Conservation (phyloP, 2,888 invertebrate species). For the Melangyna quadrimaculata region DNA sequence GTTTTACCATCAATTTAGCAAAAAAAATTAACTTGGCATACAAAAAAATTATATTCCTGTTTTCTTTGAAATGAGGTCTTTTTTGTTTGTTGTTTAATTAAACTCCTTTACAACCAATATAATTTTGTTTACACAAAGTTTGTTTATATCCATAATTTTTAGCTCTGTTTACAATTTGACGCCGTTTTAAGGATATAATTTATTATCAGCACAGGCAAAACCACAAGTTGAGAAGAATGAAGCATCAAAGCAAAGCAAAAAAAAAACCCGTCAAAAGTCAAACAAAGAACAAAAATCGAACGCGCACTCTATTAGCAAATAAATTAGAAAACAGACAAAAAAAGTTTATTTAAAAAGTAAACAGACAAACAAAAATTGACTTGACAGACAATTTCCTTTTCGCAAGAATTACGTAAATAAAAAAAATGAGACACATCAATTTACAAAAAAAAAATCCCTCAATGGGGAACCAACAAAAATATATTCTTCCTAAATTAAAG, state of each 20-base stretch:
- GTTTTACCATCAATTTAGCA: no score
- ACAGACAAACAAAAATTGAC: neutral
- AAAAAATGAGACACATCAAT: constrained; percentile 9
- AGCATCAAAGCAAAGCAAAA: neutral
- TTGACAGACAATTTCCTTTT: constrained; percentile 55
- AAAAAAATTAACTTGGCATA: no score
- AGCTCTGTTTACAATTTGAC: neutral
- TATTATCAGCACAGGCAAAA: neutral
- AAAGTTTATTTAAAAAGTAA: constrained; percentile 1
- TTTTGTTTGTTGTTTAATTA: neutral
- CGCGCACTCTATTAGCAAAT: neutral
- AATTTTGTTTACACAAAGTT: neutral
- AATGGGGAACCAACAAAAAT: neutral
- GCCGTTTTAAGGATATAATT: neutral
- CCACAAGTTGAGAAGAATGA: neutral
- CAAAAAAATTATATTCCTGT: no score
- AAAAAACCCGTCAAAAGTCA: neutral
- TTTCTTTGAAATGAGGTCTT: no score
- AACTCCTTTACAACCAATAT: neutral
- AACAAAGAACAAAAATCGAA: neutral
- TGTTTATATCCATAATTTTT: neutral
- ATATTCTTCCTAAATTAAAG: neutral
- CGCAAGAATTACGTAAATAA: constrained; percentile 22
- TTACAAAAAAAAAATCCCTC: neutral
- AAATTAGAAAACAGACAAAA: neutral